A percentile compares a stretch with the other conserved stretches of the same genome.
These are phyloP conservation scores for Pangasianodon gigas DNA, from an alignment of 2,113 vertebrate species.

Conservation along the genomic window DNA sequence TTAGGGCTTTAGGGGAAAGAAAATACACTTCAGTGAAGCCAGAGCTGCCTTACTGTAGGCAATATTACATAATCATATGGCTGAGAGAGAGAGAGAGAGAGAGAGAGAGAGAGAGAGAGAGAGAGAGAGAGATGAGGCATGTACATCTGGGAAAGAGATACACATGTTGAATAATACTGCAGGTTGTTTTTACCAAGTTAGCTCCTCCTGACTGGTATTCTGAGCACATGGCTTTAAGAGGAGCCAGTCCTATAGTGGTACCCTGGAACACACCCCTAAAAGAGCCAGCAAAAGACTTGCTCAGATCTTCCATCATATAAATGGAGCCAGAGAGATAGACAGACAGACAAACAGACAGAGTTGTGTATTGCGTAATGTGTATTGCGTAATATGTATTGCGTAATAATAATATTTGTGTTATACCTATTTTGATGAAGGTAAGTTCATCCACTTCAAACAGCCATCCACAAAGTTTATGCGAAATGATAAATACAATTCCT, in stretches of 20 bases:
- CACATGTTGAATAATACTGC: background rate
- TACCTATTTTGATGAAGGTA: background rate
- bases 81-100: conserved; percentile 54
- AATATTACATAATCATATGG: conserved; percentile 59
- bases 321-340: background rate
- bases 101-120: background rate
- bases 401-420: background rate
- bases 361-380: background rate
- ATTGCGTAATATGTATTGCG: too few relatives aligned
- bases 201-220: conserved; percentile 95
- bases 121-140: background rate
- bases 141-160: background rate
- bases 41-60: conserved; percentile 12
- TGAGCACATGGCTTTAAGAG: conserved; percentile 95
- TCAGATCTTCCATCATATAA: background rate
- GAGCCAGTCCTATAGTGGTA: conserved; percentile 92
- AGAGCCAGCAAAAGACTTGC: conserved; percentile 48
- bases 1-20: background rate
- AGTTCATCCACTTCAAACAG: background rate
- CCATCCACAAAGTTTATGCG: background rate
- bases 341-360: background rate
- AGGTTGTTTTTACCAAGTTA: conserved; percentile 86
- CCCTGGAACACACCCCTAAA: conserved; percentile 89
- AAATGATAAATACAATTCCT: background rate
- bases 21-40: background rate